Evolutionary conservation across 2,888 invertebrate genomes (phyloP), one percentile per base, ranked within the genome.

Genomic region (Baccha elongata): DNA sequence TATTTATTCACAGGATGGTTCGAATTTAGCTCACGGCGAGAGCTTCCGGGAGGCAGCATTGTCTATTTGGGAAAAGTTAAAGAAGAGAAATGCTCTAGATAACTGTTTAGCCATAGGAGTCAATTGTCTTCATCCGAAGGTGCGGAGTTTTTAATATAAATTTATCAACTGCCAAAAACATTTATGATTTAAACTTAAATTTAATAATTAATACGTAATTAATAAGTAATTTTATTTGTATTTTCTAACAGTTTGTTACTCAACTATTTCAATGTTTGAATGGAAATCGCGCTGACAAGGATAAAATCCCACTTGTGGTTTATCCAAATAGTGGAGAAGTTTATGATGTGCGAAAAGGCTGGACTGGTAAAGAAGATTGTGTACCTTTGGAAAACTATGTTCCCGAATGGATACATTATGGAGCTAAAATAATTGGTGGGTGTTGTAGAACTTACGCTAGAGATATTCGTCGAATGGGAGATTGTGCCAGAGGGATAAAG

Each of bases 381-480:
- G 93, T 94, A 84, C 92, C 95, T 1, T 92, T 97, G 0, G 94
- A 94, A 80, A 92, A 93, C 19, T 95, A 94, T 88, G 93, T 97
- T 7, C 92, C 93, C 17, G 94, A 95, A 86, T 98, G 98, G 98
- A 89, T 96, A 64, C 93, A 94, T 72, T 90, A 95, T 50, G 98
- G 98, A 0, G 96, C 96, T 35, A 93, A 93, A 65, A 96, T 96
- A 89, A 93, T 99, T 48, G 98, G 98, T 19, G 98, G 98, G 0
- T 99, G 98, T 87, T 99, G 98, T 89, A 93, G 97, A 85, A 96
- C 97, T 0, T 94, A 94, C 87, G 95, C 97, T 1, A 92, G 94
- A 0, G 97, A 98, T 88, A 94, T 98, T 35, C 92, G 92, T 8
- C 93, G 94, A 85, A 96, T 97, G 86, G 92, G 93, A 67, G 93